Evolutionary conservation across 2,797 vertebrate genomes (phyloP).

Genomic region (Smutsia temminckii): DNA sequence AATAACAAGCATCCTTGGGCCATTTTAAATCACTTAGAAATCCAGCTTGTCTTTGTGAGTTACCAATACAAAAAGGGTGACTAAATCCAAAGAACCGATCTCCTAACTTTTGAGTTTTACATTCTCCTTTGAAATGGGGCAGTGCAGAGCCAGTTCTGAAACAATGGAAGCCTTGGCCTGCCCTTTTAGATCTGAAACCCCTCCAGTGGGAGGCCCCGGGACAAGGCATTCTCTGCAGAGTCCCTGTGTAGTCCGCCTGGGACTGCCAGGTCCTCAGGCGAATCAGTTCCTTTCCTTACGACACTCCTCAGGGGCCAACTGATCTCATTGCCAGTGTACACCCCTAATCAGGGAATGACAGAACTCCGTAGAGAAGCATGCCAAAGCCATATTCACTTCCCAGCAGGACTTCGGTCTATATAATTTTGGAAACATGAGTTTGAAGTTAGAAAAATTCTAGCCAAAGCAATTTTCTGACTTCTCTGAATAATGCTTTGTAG

Average conservation of each 20-base stretch:
- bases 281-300: neutral
- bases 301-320: neutral
- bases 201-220: neutral
- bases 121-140: neutral
- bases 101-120: neutral
- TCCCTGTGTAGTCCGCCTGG: accelerated
- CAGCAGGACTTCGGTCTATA: neutral
- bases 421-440: neutral
- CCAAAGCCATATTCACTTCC: neutral
- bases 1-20: neutral
- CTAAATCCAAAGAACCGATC: neutral
- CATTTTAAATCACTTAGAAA: neutral
- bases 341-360: neutral
- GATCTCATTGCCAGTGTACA: neutral
- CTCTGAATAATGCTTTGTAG: neutral
- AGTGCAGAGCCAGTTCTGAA: neutral
- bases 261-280: neutral
- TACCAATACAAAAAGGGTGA: neutral
- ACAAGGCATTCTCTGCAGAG: accelerated
- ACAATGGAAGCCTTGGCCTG: too few relatives aligned
- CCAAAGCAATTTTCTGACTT: neutral
- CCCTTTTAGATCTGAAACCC: neutral
- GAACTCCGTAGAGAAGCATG: neutral
- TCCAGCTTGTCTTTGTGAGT: neutral
- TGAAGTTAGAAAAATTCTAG: neutral